Conservation (phyloP, 2,113 vertebrate species). For the Psettodes erumei region DNA sequence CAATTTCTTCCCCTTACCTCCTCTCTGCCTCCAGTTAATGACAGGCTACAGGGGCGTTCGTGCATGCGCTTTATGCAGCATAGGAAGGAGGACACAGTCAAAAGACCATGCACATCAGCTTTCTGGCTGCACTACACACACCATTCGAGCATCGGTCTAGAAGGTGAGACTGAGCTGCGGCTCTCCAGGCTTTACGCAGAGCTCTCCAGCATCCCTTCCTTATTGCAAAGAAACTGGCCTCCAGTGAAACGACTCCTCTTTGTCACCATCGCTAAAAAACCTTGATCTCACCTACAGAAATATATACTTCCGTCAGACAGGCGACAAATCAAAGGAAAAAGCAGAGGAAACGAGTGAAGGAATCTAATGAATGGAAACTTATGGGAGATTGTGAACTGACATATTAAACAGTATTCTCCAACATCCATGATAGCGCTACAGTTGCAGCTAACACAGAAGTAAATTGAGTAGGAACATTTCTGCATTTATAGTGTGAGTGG, state of each 20-base stretch:
- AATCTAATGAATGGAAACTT: no score
- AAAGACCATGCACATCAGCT: neutral
- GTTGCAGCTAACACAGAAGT: neutral
- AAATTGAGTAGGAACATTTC: no score
- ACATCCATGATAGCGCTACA: no score
- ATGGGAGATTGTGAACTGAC: no score
- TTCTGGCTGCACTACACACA: neutral
- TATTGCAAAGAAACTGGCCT: conserved; percentile 38
- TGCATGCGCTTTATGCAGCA: conserved; percentile 5
- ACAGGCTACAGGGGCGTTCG: conserved; percentile 7
- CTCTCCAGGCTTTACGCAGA: conserved; percentile 8
- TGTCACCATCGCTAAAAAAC: neutral
- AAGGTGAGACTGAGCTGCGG: neutral
- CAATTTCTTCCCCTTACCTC: conserved; percentile 26
- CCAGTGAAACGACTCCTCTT: neutral
- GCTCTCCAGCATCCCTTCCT: neutral
- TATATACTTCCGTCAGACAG: neutral
- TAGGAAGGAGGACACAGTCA: conserved; percentile 18
- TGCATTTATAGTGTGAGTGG: no score
- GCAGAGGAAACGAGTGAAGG: no score
- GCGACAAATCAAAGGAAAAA: no score
- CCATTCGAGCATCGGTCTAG: conserved; percentile 4
- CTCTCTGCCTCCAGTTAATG: conserved; percentile 39
- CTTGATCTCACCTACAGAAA: neutral
- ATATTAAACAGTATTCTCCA: no score